Evolutionary conservation across 1,140 invertebrate species (phyloP).

Genomic region (Drosophila nikananu): DNA sequence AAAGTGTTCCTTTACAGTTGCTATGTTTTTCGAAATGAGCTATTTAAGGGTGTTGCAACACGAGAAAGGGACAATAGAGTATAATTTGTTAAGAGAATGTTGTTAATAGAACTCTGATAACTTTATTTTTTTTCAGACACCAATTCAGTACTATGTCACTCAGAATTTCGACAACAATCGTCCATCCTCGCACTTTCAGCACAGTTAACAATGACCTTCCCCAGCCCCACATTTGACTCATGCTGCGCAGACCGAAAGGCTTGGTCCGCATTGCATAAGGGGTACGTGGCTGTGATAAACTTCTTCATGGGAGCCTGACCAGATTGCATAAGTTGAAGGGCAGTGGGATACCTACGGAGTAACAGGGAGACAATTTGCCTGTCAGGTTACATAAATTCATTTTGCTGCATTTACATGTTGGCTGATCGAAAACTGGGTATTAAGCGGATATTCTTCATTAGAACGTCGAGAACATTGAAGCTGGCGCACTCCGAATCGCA

Average conservation of each 20-base stretch:
- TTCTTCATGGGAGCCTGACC: conserved; percentile 59
- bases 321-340: conserved; percentile 63
- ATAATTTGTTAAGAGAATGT: neutral
- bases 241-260: conserved; percentile 65
- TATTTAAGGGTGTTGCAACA: neutral
- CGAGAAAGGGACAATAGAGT: neutral
- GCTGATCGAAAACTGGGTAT: conserved; percentile 72
- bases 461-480: conserved; percentile 73
- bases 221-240: conserved; percentile 63
- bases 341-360: conserved; percentile 64
- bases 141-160: neutral
- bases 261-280: conserved; percentile 36
- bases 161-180: neutral
- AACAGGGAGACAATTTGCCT: neutral
- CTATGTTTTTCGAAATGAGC: too few species aligned
- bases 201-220: conserved; percentile 69
- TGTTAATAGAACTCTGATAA: neutral
- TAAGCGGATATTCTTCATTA: conserved; percentile 78
- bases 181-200: conserved; percentile 28
- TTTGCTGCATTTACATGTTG: conserved; percentile 59
- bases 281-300: conserved; percentile 53
- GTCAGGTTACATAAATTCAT: neutral
- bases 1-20: too few species aligned
- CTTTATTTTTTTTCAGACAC: conserved; percentile 1
- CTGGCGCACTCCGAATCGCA: conserved; percentile 70